phyloP scores from a whole-genome alignment of 2,797 vertebrate species.

The Hypotaenidia okinawae region DNA sequence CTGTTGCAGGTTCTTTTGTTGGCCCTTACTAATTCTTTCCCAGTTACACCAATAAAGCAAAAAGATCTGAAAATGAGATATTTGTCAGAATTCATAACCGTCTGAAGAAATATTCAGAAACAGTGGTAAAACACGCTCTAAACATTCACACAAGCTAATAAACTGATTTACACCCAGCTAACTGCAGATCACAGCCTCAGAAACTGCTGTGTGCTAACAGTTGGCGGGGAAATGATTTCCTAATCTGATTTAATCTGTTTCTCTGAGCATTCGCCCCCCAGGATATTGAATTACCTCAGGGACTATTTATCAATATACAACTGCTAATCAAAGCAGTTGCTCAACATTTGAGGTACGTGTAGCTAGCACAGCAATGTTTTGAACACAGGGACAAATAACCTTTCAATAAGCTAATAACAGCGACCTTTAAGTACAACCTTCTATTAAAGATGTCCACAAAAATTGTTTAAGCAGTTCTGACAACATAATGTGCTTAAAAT shows the following conservation, averaged over 20 bases:
- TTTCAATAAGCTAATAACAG: neutral
- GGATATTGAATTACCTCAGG: neutral
- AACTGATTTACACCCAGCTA: neutral
- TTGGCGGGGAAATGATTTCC: neutral
- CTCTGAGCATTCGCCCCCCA: neutral
- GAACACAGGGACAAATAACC: neutral
- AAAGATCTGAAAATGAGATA: neutral
- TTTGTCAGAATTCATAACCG: neutral
- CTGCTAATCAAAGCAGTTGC: neutral
- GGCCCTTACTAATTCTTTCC: neutral
- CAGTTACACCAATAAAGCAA: neutral
- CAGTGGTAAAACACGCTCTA: neutral
- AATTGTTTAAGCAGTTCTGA: slow-evolving; percentile 9
- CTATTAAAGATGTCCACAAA: neutral
- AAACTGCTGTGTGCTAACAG: neutral
- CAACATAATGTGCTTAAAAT: slow-evolving; percentile 11
- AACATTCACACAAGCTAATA: neutral
- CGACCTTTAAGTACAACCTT: neutral
- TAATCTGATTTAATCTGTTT: neutral
- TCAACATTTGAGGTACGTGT: neutral
- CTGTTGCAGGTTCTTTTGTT: neutral
- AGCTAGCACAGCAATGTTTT: neutral
- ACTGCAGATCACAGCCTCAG: neutral
- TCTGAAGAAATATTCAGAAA: neutral
- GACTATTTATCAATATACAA: neutral